Evolutionary conservation across 2,797 vertebrate genomes (phyloP).

Genomic region (Staurois parvus): DNA sequence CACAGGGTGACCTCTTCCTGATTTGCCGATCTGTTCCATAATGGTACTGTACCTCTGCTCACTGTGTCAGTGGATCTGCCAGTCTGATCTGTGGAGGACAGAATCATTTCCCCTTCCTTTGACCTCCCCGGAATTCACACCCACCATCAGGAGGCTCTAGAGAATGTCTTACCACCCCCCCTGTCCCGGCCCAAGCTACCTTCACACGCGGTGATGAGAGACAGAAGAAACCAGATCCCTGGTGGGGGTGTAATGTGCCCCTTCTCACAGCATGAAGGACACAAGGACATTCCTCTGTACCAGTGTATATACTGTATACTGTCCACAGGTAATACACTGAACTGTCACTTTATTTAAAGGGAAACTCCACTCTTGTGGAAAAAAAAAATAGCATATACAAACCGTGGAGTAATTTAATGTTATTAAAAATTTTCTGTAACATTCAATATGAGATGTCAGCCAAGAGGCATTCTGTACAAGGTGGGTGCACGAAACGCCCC

Average conservation of each 20-base stretch:
- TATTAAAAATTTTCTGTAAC: too few species aligned
- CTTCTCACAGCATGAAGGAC: background rate
- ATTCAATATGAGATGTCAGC: too few species aligned
- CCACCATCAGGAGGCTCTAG: conserved; percentile 26
- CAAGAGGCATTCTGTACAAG: too few species aligned
- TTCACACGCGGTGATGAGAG: conserved; percentile 30
- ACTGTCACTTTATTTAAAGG: too few species aligned
- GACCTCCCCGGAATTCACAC: conserved; percentile 51
- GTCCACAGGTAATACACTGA: too few species aligned
- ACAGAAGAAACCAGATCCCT: conserved; percentile 24
- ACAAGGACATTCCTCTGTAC: background rate
- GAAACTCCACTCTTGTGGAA: too few species aligned
- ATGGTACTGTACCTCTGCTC: background rate
- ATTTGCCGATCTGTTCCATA: background rate
- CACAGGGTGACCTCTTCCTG: background rate
- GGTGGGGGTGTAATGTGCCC: background rate
- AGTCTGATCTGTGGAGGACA: conserved; percentile 14
- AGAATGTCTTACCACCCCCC: conserved; percentile 24
- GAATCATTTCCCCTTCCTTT: background rate
- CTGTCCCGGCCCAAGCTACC: conserved; percentile 2
- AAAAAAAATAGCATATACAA: too few species aligned
- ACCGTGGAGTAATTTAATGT: too few species aligned
- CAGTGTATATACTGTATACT: too few species aligned
- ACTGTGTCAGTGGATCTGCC: conserved; percentile 33
- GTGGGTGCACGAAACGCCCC: too few species aligned